Evolutionary conservation across 1,140 invertebrate species (phyloP), one percentile per base, ranked within the genome.

Genomic region (Leptinotarsa undecemlineata): DNA sequence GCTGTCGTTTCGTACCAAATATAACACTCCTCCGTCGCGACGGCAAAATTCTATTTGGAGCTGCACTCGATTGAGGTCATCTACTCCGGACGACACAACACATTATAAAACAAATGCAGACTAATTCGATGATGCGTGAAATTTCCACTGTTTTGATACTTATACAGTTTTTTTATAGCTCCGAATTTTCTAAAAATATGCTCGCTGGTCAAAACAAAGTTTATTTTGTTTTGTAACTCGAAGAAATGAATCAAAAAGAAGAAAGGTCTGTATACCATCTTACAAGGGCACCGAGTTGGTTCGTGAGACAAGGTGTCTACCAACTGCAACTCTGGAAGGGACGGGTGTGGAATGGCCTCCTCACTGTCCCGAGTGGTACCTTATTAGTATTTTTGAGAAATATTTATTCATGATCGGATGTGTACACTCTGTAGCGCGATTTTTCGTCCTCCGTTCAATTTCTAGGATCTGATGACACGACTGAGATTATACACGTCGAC

Each of bases 61-160:
- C 71, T 72, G 71, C 71, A 72, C 71, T 72, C 71, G 71, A 72
- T 72, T 72, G 71, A 72, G 71, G 71, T 72, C 71, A 72, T 72
- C 71, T 64, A 72, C 71, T 72, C 71, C 48, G 21, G 21, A 48
- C 69, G 48, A 60, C 23, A 71, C 60, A 64, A 72, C 23, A 72
- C 71, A 64, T 72, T 72, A 72, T 72, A 72, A 72, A 72, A 72
- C 71, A 72, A 72, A 72, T 64, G 61, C 69, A 68, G 26, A 33
- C 67, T 68, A 68, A 68, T 19, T 68, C 42, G 67, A 61, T 48
- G 57, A 61, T 71, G 69, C 69, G 69, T 71, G 61, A 71, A 71
- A 71, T 71, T 61, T 71, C 23, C 57, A 47, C 57, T 71, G 48
- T 61, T 71, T 61, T 71, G 69, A 60, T 71, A 60, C 57, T 61